Conservation (phyloP, 2,888 invertebrate genomes). For the Lithophane semibrunnea region DNA sequence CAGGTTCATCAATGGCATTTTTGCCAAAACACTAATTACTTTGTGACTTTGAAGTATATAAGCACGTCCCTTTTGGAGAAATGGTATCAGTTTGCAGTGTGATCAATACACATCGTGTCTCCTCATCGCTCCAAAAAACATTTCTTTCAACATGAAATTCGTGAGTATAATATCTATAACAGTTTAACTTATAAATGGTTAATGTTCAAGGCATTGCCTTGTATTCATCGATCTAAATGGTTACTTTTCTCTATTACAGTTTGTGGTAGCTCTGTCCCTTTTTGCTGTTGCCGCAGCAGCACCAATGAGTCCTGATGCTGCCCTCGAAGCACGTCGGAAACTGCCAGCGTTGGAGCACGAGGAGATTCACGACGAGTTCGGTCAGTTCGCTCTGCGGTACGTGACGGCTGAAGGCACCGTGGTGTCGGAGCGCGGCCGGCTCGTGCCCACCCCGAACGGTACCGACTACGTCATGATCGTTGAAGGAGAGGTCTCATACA, state of each 20-base stretch:
- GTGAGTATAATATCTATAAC: constrained; percentile 39
- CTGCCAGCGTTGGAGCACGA: constrained; percentile 73
- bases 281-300: constrained; percentile 68
- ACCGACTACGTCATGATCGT: constrained; percentile 18
- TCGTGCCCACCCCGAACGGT: too few species aligned
- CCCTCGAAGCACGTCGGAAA: constrained; percentile 62
- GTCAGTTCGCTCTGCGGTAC: too few species aligned
- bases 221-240: neutral
- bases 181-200: neutral
- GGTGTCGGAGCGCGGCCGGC: too few species aligned
- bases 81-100: constrained; percentile 42
- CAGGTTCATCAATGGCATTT: constrained; percentile 10
- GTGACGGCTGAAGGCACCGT: too few species aligned
- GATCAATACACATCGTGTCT: constrained; percentile 16
- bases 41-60: constrained; percentile 29
- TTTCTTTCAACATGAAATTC: constrained; percentile 71
- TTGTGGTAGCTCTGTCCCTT: constrained; percentile 68
- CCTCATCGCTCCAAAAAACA: neutral
- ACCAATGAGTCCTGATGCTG: constrained; percentile 59
- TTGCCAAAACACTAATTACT: constrained; percentile 12
- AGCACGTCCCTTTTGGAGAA: constrained; percentile 12
- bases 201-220: neutral
- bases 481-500: constrained; percentile 78
- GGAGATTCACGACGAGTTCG: too few species aligned
- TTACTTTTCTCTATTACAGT: constrained; percentile 62